These are phyloP conservation scores for Tetragnatha versicolor DNA, from an alignment of 1,140 invertebrate genomes.

Conservation along the genomic window DNA sequence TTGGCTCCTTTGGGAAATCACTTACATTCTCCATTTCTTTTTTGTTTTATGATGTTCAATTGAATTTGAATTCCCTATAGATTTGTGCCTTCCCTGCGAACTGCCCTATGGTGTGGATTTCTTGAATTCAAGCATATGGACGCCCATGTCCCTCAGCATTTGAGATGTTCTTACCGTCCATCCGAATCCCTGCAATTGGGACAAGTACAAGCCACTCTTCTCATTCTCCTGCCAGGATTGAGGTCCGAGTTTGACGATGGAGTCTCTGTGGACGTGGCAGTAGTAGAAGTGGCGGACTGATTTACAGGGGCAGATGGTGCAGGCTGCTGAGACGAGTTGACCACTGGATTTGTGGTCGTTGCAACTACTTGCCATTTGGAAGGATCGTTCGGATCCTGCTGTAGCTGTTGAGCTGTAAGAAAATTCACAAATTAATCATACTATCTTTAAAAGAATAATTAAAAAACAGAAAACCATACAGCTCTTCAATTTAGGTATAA, in stretches of 20 bases:
- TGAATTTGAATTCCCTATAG: too few species aligned
- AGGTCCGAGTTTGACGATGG: slow-evolving; percentile 31
- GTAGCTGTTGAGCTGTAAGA: slow-evolving; percentile 65
- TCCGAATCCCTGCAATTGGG: slow-evolving; percentile 94
- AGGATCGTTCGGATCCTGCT: slow-evolving; percentile 79
- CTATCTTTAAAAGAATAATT: not conserved
- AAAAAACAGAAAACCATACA: not conserved
- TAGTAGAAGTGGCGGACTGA: slow-evolving; percentile 45
- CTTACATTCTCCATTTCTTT: too few species aligned
- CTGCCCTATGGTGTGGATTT: too few species aligned
- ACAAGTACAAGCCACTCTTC: slow-evolving; percentile 93
- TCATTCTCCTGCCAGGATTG: slow-evolving; percentile 65
- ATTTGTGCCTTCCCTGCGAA: too few species aligned
- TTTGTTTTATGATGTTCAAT: too few species aligned
- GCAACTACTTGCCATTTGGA: slow-evolving; percentile 81
- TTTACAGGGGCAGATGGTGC: not conserved
- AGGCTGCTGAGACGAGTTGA: slow-evolving; percentile 30
- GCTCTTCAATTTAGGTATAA: too few species aligned
- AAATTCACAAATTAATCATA: not conserved
- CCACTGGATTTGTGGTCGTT: slow-evolving; percentile 48
- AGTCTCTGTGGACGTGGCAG: slow-evolving; percentile 54
- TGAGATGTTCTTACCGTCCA: slow-evolving; percentile 67
- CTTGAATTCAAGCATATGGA: too few species aligned
- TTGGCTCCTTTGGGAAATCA: too few species aligned
- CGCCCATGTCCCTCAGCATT: too few species aligned